A percentile compares a stretch with the other conserved stretches of the same genome.
phyloP scores from a whole-genome alignment of 2,888 invertebrate genomes.

The Drosophila rellima region DNA sequence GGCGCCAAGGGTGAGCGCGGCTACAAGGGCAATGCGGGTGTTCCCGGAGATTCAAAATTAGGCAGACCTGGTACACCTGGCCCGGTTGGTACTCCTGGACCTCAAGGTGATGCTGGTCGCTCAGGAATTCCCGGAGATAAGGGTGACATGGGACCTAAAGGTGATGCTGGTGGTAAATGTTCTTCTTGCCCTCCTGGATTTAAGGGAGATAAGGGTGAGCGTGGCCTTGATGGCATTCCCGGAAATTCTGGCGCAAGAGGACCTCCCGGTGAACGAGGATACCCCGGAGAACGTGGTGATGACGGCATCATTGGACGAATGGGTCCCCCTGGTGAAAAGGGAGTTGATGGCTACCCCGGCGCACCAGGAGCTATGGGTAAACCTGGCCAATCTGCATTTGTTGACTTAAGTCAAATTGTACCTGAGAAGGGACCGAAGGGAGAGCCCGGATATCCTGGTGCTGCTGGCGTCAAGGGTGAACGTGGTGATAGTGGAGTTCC shows the following conservation, averaged over 20 bases:
- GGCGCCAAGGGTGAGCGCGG: conserved; percentile 94
- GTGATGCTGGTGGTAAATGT: conserved; percentile 93
- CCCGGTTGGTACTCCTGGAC: conserved; percentile 89
- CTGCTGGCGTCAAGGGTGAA: conserved; percentile 89
- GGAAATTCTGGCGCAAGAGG: conserved; percentile 91
- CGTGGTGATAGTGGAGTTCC: conserved; percentile 89
- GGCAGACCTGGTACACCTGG: conserved; percentile 93
- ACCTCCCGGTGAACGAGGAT: conserved; percentile 90
- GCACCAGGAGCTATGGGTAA: conserved; percentile 89
- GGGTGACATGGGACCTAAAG: conserved; percentile 90
- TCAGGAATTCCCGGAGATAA: conserved; percentile 89
- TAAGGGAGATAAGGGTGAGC: conserved; percentile 92
- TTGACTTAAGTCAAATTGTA: conserved; percentile 87
- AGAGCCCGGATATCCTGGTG: conserved; percentile 88
- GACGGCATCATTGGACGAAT: conserved; percentile 89
- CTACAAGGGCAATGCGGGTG: conserved; percentile 90
- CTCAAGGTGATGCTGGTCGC: conserved; percentile 89
- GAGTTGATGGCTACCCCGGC: conserved; percentile 87
- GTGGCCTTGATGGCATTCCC: conserved; percentile 89
- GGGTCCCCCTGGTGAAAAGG: conserved; percentile 82
- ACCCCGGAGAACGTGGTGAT: conserved; percentile 89
- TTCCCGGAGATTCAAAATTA: conserved; percentile 92
- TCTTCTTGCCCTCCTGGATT: conserved; percentile 91
- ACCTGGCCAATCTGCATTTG: conserved; percentile 88
- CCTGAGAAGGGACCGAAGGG: conserved; percentile 90